These are phyloP conservation scores for Hapalemur alaotrensis DNA, from an alignment of 2,797 vertebrate species.

Conservation along the genomic window DNA sequence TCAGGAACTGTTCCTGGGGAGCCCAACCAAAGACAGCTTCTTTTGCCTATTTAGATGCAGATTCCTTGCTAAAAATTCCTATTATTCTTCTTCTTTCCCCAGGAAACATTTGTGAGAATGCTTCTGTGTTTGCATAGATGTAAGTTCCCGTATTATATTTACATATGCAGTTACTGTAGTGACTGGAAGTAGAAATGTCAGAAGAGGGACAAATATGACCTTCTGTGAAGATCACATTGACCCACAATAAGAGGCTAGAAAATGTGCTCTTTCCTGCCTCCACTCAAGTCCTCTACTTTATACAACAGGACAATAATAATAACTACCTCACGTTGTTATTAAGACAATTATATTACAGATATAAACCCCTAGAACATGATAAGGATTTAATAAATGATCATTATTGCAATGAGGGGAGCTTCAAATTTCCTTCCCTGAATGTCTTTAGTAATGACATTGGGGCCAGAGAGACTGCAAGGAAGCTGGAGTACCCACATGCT, in stretches of 20 bases:
- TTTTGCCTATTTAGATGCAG: not conserved
- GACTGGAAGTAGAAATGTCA: not conserved
- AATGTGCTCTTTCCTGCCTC: not conserved
- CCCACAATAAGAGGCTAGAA: not conserved
- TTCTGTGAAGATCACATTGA: not conserved
- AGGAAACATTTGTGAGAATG: not conserved
- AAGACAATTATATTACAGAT: not conserved
- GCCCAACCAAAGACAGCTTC: not conserved
- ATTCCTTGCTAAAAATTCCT: not conserved
- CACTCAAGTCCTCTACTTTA: not conserved
- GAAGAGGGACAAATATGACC: not conserved
- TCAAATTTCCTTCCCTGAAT: not conserved
- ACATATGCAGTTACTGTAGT: not conserved
- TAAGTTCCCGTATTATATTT: not conserved
- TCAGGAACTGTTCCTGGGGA: not conserved
- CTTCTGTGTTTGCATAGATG: not conserved
- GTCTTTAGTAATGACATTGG: not conserved
- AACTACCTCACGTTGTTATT: not conserved
- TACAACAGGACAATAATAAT: not conserved
- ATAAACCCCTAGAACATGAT: not conserved
- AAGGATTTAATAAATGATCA: not conserved
- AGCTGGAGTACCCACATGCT: rapidly evolving
- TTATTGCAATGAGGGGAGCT: not conserved
- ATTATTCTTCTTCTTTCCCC: not conserved
- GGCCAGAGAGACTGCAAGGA: not conserved